A percentile compares a stretch with the other conserved stretches of the same genome.
Evolutionary conservation across 2,888 invertebrate species (phyloP).

Genomic region (Morpho deidamia): DNA sequence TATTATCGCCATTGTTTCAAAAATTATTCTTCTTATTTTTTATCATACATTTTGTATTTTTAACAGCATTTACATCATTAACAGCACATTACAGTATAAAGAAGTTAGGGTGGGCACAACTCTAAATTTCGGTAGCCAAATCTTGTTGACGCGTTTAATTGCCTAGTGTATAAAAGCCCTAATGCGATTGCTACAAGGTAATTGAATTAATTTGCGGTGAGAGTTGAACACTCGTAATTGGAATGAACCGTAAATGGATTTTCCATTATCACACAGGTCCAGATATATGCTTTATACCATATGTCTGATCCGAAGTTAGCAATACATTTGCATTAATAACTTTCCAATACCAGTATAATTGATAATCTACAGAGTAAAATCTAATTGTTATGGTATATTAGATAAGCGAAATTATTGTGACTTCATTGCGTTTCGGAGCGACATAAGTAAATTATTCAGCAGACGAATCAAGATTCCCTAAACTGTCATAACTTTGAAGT

Average conservation of each 20-base stretch:
- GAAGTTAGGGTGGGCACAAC: too few relatives aligned
- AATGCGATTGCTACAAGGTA: constrained; percentile 8
- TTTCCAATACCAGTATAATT: background rate
- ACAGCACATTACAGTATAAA: too few relatives aligned
- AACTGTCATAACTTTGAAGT: constrained; percentile 9
- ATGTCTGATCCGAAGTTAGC: background rate
- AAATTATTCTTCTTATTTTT: too few relatives aligned
- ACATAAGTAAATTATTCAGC: constrained; percentile 23
- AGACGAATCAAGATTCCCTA: background rate
- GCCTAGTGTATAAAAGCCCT: background rate
- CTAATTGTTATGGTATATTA: background rate
- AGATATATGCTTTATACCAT: constrained; percentile 10
- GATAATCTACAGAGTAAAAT: too few relatives aligned
- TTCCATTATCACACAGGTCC: constrained; percentile 16
- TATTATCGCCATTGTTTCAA: too few relatives aligned
- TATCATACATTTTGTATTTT: too few relatives aligned
- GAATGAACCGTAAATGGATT: constrained; percentile 18
- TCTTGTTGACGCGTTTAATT: too few relatives aligned
- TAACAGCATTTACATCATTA: too few relatives aligned
- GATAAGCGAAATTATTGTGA: constrained; percentile 26
- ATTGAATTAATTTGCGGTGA: constrained; percentile 22
- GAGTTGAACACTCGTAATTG: constrained; percentile 12
- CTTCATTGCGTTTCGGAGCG: constrained; percentile 59
- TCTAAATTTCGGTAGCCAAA: too few relatives aligned
- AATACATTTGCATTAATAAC: constrained; percentile 5